Conservation (phyloP, 2,888 invertebrate genomes). For the Pterobdella sp. region DNA sequence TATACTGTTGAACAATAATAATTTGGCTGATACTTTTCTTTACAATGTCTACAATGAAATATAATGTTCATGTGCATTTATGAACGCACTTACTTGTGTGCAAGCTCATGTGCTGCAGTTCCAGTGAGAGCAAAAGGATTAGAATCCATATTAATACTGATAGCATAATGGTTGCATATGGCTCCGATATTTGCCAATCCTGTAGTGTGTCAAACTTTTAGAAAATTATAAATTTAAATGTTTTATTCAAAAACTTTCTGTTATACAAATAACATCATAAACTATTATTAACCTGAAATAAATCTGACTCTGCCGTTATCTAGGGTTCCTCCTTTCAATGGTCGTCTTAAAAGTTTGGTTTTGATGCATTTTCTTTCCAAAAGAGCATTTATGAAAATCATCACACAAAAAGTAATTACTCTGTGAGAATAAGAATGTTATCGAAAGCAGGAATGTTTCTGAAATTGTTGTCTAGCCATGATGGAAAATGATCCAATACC, state of each 20-base stretch:
- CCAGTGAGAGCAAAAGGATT: conserved; percentile 33
- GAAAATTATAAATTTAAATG: background rate
- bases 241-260: background rate
- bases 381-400: background rate
- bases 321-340: conserved; percentile 20
- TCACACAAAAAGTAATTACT: conserved; percentile 29
- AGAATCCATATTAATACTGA: conserved; percentile 32
- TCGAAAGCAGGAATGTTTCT: conserved; percentile 40
- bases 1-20: too few species aligned
- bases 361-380: background rate
- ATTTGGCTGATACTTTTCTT: too few species aligned
- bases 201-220: conserved; percentile 29
- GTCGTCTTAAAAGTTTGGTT: conserved; percentile 19
- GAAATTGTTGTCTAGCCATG: conserved; percentile 35
- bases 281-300: conserved; percentile 27
- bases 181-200: conserved; percentile 42
- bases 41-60: too few species aligned
- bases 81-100: conserved; percentile 38
- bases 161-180: conserved; percentile 37
- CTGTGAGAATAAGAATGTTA: conserved; percentile 41
- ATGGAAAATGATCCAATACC: conserved; percentile 31
- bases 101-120: conserved; percentile 40
- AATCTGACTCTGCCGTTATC: conserved; percentile 22
- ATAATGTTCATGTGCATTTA: background rate
- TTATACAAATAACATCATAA: background rate